Evolutionary conservation across 2,888 invertebrate species (phyloP).

Genomic region (Tyria jacobaeae): DNA sequence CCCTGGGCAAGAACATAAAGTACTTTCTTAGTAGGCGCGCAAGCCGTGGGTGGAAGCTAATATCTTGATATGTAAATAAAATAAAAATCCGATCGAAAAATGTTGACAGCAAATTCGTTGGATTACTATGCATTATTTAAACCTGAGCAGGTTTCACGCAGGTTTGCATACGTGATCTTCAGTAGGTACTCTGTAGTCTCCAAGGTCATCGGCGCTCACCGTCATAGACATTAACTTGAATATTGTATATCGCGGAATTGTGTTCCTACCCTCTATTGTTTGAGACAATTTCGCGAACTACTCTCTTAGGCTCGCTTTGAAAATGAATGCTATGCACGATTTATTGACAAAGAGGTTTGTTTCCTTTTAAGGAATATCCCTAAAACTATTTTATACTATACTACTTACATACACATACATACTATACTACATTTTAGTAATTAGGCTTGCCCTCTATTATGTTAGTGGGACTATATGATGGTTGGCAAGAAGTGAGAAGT

Average conservation of each 20-base stretch:
- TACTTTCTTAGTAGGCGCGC: no score
- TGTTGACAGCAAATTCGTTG: neutral
- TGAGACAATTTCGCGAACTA: constrained; percentile 18
- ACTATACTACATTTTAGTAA: neutral
- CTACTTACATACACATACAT: neutral
- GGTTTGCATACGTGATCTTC: constrained; percentile 4
- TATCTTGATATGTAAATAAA: no score
- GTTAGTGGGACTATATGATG: no score
- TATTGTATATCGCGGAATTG: constrained; percentile 24
- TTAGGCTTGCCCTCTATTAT: no score
- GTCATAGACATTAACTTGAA: constrained; percentile 30
- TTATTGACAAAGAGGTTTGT: neutral
- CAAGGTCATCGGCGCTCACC: constrained; percentile 10
- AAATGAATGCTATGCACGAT: constrained; percentile 27
- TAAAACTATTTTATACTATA: no score
- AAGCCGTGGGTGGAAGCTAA: no score
- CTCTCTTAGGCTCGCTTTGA: constrained; percentile 25
- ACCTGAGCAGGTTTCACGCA: neutral
- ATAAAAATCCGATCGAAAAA: no score
- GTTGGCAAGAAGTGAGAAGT: no score
- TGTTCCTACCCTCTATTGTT: constrained; percentile 16
- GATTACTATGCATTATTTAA: neutral
- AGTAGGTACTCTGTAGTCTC: constrained; percentile 7
- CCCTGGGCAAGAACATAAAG: no score
- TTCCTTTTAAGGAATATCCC: no score